Evolutionary conservation across 2,797 vertebrate genomes (phyloP).

Genomic region (Nasua narica): DNA sequence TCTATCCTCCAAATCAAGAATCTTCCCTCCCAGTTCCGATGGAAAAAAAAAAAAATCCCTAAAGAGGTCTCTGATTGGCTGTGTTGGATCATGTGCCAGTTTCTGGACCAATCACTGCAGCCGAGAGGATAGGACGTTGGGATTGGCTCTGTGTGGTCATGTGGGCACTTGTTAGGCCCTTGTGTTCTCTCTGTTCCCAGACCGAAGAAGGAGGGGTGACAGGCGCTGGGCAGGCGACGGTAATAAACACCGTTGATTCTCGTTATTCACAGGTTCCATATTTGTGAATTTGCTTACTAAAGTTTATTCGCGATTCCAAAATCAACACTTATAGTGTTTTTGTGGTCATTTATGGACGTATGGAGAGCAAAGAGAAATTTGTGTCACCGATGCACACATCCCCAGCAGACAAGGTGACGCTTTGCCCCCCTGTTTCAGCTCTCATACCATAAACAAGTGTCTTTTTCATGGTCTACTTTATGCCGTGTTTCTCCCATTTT

Average conservation of each 20-base stretch:
- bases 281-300: background rate
- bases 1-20: background rate
- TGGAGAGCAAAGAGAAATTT: background rate
- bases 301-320: background rate
- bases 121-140: background rate
- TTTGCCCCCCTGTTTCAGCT: background rate
- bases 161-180: background rate
- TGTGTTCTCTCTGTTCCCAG: background rate
- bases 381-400: accelerated
- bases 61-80: background rate
- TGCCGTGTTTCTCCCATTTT: background rate
- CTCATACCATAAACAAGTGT: background rate
- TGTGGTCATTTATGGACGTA: background rate
- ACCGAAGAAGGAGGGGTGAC: background rate
- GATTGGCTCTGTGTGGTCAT: background rate
- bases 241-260: background rate
- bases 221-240: background rate
- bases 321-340: background rate
- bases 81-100: background rate
- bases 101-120: background rate
- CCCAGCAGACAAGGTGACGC: accelerated
- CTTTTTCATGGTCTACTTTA: background rate
- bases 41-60: background rate
- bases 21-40: background rate
- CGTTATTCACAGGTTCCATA: background rate